phyloP scores from a whole-genome alignment of 2,888 invertebrate genomes.

The Ferrisia virgata region DNA sequence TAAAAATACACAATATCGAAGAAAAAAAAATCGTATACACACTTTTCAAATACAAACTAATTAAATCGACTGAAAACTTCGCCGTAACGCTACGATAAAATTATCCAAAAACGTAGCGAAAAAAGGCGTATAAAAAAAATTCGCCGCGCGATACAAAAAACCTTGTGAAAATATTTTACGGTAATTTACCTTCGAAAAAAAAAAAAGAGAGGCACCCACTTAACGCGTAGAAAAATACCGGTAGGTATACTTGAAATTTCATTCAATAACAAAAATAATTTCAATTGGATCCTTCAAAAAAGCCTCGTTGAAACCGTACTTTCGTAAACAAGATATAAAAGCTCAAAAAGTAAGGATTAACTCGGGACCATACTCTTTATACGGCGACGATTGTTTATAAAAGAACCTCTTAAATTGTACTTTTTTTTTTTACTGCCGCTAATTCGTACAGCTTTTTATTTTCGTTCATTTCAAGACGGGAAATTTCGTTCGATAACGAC shows the following conservation, averaged over 20 bases:
- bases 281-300: background rate
- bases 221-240: background rate
- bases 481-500: background rate
- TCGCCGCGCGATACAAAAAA: background rate
- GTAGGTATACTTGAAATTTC: background rate
- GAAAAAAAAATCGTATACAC: no score
- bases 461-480: background rate
- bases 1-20: no score
- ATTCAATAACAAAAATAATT: conserved; percentile 3
- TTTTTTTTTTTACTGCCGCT: background rate
- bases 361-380: background rate
- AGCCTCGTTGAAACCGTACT: background rate
- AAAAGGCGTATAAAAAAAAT: background rate
- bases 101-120: background rate
- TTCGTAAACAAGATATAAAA: background rate
- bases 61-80: no score
- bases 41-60: no score
- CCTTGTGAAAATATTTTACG: background rate
- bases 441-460: conserved; percentile 2
- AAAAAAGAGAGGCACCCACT: background rate
- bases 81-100: no score
- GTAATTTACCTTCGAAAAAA: background rate
- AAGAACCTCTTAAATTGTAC: background rate
- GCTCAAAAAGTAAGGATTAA: background rate
- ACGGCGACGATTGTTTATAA: background rate